Base-by-base conservation (phyloP, 2,113 vertebrate species). In the Leiothrix lutea region DNA sequence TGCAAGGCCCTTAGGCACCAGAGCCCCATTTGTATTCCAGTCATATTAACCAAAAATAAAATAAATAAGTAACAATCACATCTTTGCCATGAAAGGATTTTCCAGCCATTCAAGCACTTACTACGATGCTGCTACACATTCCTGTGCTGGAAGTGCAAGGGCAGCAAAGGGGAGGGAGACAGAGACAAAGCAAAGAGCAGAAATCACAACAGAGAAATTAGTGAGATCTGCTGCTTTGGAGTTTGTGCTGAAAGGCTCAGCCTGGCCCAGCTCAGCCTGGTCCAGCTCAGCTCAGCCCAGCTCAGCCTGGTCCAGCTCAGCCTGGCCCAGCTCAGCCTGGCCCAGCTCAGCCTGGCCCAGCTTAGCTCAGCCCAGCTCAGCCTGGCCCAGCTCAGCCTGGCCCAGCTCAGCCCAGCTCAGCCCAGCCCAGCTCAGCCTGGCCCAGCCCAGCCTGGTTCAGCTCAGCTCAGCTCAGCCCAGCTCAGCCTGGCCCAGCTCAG, bases 21-120 rank as follows among this genome's bases (percentile, higher is more conserved):
- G 65, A 86, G 93, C 44, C 79, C 92, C 72, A 77, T 94, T 96
- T 79, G 92, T 95, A 96, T 92, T 96, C 92, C 91, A 80, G 88
- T 62, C 9, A 23, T 92, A 92, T 92, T 80, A 94, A 80, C 91
- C 77, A 69, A 88, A 92, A 96, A 81, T 83, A 88, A 95, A 96
- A 90, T 77, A 97, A 96, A 87, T 95, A 97, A 95, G 64, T 56
- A 86, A 78, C 95, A 83, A 94, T 86, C 93, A 74, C 79, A 60
- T 86, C 88, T 54, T 74, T 53, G 85, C 93, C n/a, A 70, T 44
- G 75, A 96, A 95, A 92, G 84, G 89, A 65, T 92, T 92, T 95
- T 86, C 91, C 74, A 93, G 92, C 69, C 94, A 73, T 85, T 86
- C 94, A 83, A 58, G 87, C 13, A 5, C 74, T 85, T 70, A 44